A percentile compares a stretch with the other conserved stretches of the same genome.
Conservation (phyloP, 1,140 invertebrate species). For the Phymorhynchus buccinoides region DNA sequence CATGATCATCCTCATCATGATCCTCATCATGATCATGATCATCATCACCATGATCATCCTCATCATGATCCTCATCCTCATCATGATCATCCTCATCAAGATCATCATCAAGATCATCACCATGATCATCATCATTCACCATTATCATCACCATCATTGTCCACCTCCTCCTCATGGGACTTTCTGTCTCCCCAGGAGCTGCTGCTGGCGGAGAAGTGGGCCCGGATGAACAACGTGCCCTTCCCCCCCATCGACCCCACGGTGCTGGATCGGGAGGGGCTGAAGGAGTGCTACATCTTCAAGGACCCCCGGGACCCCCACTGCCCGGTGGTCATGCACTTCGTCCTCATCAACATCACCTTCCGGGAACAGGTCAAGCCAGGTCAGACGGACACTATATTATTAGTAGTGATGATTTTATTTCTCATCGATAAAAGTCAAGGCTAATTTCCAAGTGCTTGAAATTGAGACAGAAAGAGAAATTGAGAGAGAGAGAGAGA, state of each 20-base stretch:
- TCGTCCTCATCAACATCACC: conserved; percentile 73
- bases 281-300: conserved; percentile 75
- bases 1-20: too few species aligned
- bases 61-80: too few species aligned
- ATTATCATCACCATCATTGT: too few species aligned
- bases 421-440: too few species aligned
- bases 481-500: background rate
- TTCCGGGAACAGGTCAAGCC: conserved; percentile 72
- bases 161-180: too few species aligned
- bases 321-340: conserved; percentile 75
- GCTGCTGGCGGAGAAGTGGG: conserved; percentile 75
- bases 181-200: conserved; percentile 68
- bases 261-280: conserved; percentile 68
- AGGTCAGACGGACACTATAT: conserved; percentile 64
- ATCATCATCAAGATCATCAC: too few species aligned
- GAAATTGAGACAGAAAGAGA: background rate
- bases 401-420: too few species aligned
- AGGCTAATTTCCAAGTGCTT: too few species aligned
- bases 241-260: conserved; percentile 74
- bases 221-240: conserved; percentile 72
- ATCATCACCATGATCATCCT: too few species aligned
- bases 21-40: too few species aligned
- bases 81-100: too few species aligned
- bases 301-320: conserved; percentile 71
- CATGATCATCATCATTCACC: too few species aligned